Conservation (phyloP, 2,888 invertebrate species). For the Pammene fasciana region DNA sequence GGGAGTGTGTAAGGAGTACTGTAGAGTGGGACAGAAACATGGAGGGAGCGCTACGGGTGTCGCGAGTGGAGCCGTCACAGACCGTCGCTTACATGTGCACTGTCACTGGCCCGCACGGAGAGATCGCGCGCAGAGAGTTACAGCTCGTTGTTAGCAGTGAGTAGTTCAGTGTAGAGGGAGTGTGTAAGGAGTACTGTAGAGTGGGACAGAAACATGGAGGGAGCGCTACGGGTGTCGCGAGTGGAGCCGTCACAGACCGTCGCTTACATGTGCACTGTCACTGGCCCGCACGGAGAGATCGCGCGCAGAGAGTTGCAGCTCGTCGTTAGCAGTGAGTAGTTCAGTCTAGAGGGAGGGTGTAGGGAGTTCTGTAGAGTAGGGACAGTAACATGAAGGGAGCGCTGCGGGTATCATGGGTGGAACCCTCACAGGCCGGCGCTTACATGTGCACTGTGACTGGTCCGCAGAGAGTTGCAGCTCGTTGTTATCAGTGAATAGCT, state of each 20-base stretch:
- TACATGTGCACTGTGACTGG: slow-evolving; percentile 91
- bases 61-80: slow-evolving; percentile 86
- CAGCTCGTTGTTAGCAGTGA: slow-evolving; percentile 89
- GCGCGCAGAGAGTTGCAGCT: slow-evolving; percentile 89
- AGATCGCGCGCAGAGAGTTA: slow-evolving; percentile 89
- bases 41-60: slow-evolving; percentile 83
- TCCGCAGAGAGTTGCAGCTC: slow-evolving; percentile 87
- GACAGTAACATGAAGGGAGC: slow-evolving; percentile 79
- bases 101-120: slow-evolving; percentile 88
- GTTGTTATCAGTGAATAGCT: slow-evolving; percentile 87
- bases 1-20: slow-evolving; percentile 85
- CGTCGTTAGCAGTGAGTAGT: slow-evolving; percentile 87
- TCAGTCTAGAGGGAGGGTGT: slow-evolving; percentile 88
- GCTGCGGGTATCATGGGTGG: slow-evolving; percentile 83
- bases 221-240: slow-evolving; percentile 84
- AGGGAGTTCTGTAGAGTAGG: slow-evolving; percentile 72
- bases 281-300: slow-evolving; percentile 88
- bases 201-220: slow-evolving; percentile 72
- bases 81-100: slow-evolving; percentile 92
- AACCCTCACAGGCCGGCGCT: slow-evolving; percentile 88
- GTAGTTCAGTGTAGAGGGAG: slow-evolving; percentile 85
- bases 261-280: slow-evolving; percentile 90
- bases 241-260: slow-evolving; percentile 89
- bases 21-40: slow-evolving; percentile 73
- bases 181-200: slow-evolving; percentile 78